Base-by-base conservation (phyloP, 2,888 invertebrate genomes). In the Cheilosia variabilis region DNA sequence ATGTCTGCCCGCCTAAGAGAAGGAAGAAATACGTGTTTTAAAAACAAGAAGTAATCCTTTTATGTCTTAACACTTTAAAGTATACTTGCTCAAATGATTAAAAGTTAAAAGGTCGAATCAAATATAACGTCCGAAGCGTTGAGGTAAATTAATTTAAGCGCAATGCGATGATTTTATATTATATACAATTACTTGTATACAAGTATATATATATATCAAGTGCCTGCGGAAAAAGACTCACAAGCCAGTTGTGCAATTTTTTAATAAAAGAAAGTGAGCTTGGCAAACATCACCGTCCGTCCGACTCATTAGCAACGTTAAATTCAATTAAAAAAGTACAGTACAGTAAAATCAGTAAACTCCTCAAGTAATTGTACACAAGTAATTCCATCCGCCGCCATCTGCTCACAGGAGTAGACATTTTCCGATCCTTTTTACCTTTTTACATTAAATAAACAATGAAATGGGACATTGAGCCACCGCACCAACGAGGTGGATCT, bases 391-490 rank as follows among this genome's bases (percentile, higher is more conserved):
- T 77, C 66, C 63, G 53, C 50, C 62, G 52, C 68, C 73, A 83
- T 68, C 73, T 78, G 78, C 72, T 83, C 52, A 72, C 52, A 63
- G 62, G 62, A 78, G 73, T 68, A 68, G 55, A 73, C 62, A 68
- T 73, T 72, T 47, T 60, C 53, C 43, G 19, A 47, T 55, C 37
- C 53, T 47, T 73, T 73, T 68, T 57, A 34, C 68, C 37, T 45
- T 62, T 77, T 41, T 37, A 50, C 72, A 55, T 78, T 78, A 83
- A 83, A 50, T 69, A 68, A 73, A 83, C 73, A 43, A 73, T 83
- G 73, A 73, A 83, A 63, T 68, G 78, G 78, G 68, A 78, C 73
- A 78, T 78, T 77, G 78, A 63, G 57, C 78, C 68, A 83, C 73
- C 83, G 31, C 31, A 62, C 63, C 60, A 73, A 43, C 41, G 57